These are phyloP conservation scores for Calliphora vomitoria DNA, from an alignment of 2,888 invertebrate species.

Conservation along the genomic window DNA sequence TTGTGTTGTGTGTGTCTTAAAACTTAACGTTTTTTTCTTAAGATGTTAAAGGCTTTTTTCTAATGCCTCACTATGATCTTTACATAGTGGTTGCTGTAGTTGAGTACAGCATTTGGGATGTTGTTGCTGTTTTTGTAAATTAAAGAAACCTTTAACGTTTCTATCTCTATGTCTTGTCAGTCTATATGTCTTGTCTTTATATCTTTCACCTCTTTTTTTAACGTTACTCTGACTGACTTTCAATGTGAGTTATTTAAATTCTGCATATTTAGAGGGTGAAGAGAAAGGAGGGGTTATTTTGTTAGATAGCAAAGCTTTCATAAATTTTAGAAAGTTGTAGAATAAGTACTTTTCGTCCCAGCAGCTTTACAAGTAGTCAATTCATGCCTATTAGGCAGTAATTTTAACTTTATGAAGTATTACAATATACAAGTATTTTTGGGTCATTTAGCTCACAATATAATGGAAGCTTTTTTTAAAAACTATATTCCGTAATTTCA, in stretches of 20 bases:
- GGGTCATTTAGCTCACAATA: no score
- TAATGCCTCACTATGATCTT: constrained; percentile 45
- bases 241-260: constrained; percentile 53
- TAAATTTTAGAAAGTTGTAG: no score
- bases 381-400: no score
- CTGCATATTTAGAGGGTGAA: not conserved
- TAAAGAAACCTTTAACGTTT: constrained; percentile 57
- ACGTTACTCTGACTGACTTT: constrained; percentile 46
- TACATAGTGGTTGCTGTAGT: constrained; percentile 26
- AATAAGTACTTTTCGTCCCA: no score
- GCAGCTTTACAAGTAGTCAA: no score
- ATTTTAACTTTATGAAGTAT: no score
- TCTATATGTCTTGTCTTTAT: constrained; percentile 35
- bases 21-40: constrained; percentile 36
- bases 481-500: no score
- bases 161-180: constrained; percentile 43
- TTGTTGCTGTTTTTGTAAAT: not conserved
- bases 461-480: no score
- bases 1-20: not conserved
- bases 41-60: constrained; percentile 1
- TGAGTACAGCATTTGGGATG: not conserved
- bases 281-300: not conserved
- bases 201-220: constrained; percentile 56
- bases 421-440: no score
- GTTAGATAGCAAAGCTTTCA: no score